phyloP scores from a whole-genome alignment of 2,888 invertebrate species.

The Creontiades dilutus region DNA sequence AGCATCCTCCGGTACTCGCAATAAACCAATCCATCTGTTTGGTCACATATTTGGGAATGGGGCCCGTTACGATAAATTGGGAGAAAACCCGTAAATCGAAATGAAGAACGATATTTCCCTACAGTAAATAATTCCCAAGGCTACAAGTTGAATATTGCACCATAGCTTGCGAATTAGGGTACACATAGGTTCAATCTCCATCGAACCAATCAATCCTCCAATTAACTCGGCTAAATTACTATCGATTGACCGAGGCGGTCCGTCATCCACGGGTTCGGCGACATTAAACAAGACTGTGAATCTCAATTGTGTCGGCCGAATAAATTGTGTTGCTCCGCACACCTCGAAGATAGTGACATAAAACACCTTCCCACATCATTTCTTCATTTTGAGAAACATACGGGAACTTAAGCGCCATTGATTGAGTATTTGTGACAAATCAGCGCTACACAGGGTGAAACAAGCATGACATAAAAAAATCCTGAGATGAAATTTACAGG shows the following conservation, averaged over 20 bases:
- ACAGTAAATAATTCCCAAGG: neutral
- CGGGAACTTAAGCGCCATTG: too few relatives aligned
- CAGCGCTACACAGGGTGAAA: too few relatives aligned
- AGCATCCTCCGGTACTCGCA: too few relatives aligned
- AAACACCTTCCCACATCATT: too few relatives aligned
- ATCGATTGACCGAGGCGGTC: neutral
- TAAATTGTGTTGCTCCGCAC: neutral
- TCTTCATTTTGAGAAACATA: too few relatives aligned
- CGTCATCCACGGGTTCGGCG: neutral
- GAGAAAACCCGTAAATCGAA: too few relatives aligned
- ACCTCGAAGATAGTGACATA: neutral
- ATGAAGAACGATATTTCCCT: neutral
- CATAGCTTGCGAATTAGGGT: neutral
- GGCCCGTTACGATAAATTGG: too few relatives aligned
- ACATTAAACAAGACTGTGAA: neutral
- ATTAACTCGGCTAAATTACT: conserved; percentile 11
- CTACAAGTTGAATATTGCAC: neutral
- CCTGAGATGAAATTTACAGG: too few relatives aligned
- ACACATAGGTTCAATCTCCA: neutral
- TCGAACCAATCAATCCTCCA: neutral
- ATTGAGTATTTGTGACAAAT: too few relatives aligned
- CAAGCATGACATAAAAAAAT: too few relatives aligned
- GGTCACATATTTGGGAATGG: too few relatives aligned
- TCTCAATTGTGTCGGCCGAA: neutral
- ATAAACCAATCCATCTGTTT: too few relatives aligned